Evolutionary conservation across 2,113 vertebrate genomes (phyloP).

Genomic region (Ploceus nigricollis): DNA sequence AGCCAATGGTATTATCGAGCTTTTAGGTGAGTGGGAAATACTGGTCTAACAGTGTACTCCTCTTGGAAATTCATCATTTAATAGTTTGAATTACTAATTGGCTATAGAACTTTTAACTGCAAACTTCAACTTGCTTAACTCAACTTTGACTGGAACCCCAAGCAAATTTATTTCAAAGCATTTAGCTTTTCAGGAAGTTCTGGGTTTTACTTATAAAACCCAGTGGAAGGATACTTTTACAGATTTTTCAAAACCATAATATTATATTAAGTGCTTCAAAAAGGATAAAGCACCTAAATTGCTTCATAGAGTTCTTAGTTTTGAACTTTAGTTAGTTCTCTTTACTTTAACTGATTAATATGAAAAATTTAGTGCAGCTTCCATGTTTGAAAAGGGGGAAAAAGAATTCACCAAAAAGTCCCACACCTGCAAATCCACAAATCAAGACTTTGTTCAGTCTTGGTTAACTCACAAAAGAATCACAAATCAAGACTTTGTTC

Average conservation of each 20-base stretch:
- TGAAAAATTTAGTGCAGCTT: neutral
- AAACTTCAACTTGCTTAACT: neutral
- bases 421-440: neutral
- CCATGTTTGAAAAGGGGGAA: fast-evolving
- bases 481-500: neutral
- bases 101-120: neutral
- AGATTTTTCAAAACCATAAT: neutral
- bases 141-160: neutral
- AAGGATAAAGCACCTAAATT: neutral
- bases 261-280: neutral
- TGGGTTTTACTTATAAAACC: neutral
- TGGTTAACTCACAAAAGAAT: neutral
- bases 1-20: neutral
- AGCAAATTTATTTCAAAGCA: neutral
- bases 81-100: neutral
- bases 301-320: neutral
- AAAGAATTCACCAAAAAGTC: neutral
- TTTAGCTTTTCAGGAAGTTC: neutral
- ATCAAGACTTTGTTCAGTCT: neutral
- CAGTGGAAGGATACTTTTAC: neutral
- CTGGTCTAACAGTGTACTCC: neutral
- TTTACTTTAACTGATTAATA: neutral
- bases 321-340: neutral
- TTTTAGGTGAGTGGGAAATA: neutral
- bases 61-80: neutral